phyloP scores from a whole-genome alignment of 2,888 invertebrate species.

The Gandaritis pyraliata region DNA sequence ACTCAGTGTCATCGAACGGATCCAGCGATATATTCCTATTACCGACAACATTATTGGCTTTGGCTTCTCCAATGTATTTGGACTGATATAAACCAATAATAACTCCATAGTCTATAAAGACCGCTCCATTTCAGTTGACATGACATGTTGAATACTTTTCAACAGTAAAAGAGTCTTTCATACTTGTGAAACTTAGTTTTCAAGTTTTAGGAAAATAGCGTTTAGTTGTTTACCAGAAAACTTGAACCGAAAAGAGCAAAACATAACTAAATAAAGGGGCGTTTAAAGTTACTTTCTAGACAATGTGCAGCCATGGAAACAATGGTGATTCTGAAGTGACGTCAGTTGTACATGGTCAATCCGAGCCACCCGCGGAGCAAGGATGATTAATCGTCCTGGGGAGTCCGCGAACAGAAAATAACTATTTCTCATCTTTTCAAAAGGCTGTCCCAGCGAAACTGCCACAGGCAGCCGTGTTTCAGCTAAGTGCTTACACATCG shows the following conservation, averaged over 20 bases:
- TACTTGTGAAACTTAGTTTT: not conserved
- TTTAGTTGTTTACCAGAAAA: constrained; percentile 8
- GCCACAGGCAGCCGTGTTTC: constrained; percentile 68
- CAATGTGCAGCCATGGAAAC: constrained; percentile 44
- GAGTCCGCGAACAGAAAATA: constrained; percentile 71
- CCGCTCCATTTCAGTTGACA: constrained; percentile 1
- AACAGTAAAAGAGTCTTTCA: not conserved
- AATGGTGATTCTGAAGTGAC: constrained; percentile 54
- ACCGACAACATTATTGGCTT: constrained; percentile 41
- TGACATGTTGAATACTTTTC: no score
- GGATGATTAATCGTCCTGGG: constrained; percentile 75
- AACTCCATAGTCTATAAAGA: not conserved
- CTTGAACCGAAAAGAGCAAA: constrained; percentile 27
- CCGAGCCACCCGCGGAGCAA: constrained; percentile 66
- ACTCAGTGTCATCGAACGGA: constrained; percentile 56
- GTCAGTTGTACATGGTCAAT: constrained; percentile 69
- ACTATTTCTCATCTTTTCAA: constrained; percentile 80
- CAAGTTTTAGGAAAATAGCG: not conserved
- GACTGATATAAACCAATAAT: constrained; percentile 15
- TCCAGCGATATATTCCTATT: constrained; percentile 43
- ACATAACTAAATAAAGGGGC: constrained; percentile 18
- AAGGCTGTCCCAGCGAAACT: constrained; percentile 68
- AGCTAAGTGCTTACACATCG: constrained; percentile 67
- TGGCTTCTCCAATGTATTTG: constrained; percentile 24
- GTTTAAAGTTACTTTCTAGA: constrained; percentile 27